Percentiles rank a stretch among this genome's conserved stretches.
These are phyloP conservation scores for Amiota communis DNA, from an alignment of 2,888 invertebrate genomes.

Conservation along the genomic window DNA sequence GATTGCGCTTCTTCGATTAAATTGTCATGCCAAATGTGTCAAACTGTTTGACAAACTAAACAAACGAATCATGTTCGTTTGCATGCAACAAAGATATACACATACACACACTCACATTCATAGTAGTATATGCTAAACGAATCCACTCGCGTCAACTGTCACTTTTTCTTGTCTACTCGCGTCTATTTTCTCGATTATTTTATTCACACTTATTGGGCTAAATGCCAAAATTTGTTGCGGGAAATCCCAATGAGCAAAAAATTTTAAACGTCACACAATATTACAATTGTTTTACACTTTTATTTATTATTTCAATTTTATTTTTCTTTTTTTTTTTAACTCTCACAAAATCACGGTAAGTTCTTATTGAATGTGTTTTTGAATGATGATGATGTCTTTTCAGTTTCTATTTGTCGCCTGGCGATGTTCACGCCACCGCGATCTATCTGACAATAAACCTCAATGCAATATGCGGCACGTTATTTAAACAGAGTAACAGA, in stretches of 20 bases:
- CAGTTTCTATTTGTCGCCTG: constrained; percentile 39
- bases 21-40: constrained; percentile 23
- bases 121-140: background rate
- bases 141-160: constrained; percentile 30
- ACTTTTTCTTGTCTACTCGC: constrained; percentile 31
- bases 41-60: constrained; percentile 9
- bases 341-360: background rate
- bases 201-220: constrained; percentile 43
- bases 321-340: background rate
- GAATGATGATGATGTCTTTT: too few relatives aligned
- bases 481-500: constrained; percentile 70
- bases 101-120: constrained; percentile 26
- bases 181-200: constrained; percentile 39
- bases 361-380: too few relatives aligned
- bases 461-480: constrained; percentile 64
- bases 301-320: constrained; percentile 30
- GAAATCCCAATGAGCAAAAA: constrained; percentile 69
- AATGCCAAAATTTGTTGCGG: constrained; percentile 64
- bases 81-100: constrained; percentile 6
- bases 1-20: constrained; percentile 11
- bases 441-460: constrained; percentile 69
- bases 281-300: constrained; percentile 35
- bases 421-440: constrained; percentile 69
- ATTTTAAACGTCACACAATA: constrained; percentile 33
- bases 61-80: background rate